Percentiles rank a stretch among this genome's conserved stretches.
These are phyloP conservation scores for Eutolmus rufibarbis DNA, from an alignment of 2,888 invertebrate genomes.

Conservation along the genomic window DNA sequence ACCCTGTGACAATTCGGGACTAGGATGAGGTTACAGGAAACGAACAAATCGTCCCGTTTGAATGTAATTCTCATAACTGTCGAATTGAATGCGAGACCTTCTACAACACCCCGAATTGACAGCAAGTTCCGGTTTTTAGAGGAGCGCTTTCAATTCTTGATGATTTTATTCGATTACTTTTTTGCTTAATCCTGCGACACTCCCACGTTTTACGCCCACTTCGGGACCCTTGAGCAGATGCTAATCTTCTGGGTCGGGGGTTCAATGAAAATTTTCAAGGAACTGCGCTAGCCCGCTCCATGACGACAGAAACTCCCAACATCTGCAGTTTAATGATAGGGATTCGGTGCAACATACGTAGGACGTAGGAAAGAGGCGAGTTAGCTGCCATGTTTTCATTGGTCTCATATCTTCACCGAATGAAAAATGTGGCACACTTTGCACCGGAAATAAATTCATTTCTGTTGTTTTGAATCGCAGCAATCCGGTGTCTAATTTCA, in stretches of 20 bases:
- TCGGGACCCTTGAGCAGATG: constrained; percentile 43
- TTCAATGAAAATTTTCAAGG: constrained; percentile 30
- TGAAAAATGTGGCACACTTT: constrained; percentile 43
- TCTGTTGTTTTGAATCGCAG: not conserved
- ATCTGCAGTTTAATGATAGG: constrained; percentile 48
- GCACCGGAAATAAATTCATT: constrained; percentile 46
- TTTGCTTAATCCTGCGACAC: constrained; percentile 47
- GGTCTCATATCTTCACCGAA: constrained; percentile 7
- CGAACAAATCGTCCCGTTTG: constrained; percentile 30
- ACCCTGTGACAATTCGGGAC: not conserved
- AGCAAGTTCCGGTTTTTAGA: constrained; percentile 45
- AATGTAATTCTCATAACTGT: constrained; percentile 25
- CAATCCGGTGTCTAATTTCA: not conserved
- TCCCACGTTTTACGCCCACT: constrained; percentile 46
- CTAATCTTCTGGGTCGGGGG: constrained; percentile 41
- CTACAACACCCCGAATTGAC: constrained; percentile 42
- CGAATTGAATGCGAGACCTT: constrained; percentile 11
- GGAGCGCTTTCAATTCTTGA: constrained; percentile 3
- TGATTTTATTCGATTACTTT: constrained; percentile 41
- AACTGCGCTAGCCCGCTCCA: not conserved
- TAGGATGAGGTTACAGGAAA: constrained; percentile 23
- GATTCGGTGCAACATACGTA: constrained; percentile 44
- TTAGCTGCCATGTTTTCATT: constrained; percentile 11
- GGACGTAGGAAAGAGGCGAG: constrained; percentile 6
- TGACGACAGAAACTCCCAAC: constrained; percentile 13